Percentiles rank a stretch among this genome's conserved stretches.
phyloP scores from a whole-genome alignment of 2,888 invertebrate genomes.

The Chymomyza fuscimana region DNA sequence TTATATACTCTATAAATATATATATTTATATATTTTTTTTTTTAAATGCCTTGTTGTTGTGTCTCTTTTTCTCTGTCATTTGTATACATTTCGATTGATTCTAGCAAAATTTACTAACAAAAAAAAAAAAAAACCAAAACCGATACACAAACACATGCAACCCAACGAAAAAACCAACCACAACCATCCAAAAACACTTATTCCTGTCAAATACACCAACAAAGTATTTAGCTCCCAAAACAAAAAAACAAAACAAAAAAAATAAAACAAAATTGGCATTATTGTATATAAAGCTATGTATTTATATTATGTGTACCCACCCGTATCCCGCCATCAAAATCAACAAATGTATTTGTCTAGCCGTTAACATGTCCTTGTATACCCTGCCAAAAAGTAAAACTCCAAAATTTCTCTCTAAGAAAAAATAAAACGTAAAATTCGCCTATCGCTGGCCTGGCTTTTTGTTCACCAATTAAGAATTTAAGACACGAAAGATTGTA shows the following conservation, averaged over 20 bases:
- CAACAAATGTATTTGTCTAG: slow-evolving; percentile 29
- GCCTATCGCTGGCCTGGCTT: slow-evolving; percentile 73
- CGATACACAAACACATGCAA: slow-evolving; percentile 32
- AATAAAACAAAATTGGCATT: not conserved
- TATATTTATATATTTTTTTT: slow-evolving; percentile 21
- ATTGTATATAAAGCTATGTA: slow-evolving; percentile 3
- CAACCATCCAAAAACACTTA: not conserved
- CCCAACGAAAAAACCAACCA: slow-evolving; percentile 25
- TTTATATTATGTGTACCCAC: slow-evolving; percentile 30
- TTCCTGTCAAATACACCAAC: not conserved
- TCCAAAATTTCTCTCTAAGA: slow-evolving; percentile 27
- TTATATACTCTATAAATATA: slow-evolving; percentile 3
- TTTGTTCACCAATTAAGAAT: slow-evolving; percentile 55
- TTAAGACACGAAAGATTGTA: slow-evolving; percentile 56
- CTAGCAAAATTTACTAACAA: slow-evolving; percentile 6
- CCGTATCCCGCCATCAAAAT: slow-evolving; percentile 6
- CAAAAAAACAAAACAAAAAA: not conserved
- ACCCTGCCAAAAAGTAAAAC: slow-evolving; percentile 23
- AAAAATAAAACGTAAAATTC: slow-evolving; percentile 40
- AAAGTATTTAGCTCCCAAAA: not conserved
- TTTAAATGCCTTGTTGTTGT: not conserved
- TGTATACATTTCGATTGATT: not conserved
- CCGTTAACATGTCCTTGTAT: slow-evolving; percentile 38
- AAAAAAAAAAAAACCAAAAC: not conserved
- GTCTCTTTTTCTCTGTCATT: not conserved